A percentile compares a stretch with the other conserved stretches of the same genome.
Evolutionary conservation across 2,888 invertebrate species (phyloP).

Genomic region (Cryptus viduatorius): DNA sequence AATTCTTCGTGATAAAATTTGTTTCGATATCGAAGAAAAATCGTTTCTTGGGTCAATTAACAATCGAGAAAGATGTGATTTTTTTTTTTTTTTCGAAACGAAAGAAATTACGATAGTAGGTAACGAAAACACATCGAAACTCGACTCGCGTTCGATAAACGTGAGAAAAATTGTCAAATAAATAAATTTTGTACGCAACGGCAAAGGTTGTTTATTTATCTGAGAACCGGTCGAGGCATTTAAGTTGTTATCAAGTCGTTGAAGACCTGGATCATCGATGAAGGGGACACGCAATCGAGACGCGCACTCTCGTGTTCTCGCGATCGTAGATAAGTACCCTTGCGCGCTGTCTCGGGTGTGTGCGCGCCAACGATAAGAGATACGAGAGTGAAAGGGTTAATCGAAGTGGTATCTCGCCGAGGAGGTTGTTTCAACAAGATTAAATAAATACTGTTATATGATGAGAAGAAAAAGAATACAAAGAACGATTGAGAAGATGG

Average conservation of each 20-base stretch:
- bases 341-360: not conserved
- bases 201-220: not conserved
- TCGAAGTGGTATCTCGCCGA: conserved; percentile 29
- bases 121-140: not conserved
- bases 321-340: conserved; percentile 6
- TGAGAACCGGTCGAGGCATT: not conserved
- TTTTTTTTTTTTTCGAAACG: not conserved
- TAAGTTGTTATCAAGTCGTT: conserved; percentile 5
- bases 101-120: not conserved
- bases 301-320: conserved; percentile 32
- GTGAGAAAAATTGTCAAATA: not conserved
- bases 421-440: conserved; percentile 24
- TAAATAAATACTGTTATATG: conserved; percentile 24
- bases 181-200: not conserved
- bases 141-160: not conserved
- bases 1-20: too few relatives aligned
- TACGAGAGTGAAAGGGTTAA: conserved; percentile 44
- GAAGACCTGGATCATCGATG: not conserved
- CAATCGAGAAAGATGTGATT: too few relatives aligned
- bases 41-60: too few relatives aligned
- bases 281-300: conserved; percentile 7
- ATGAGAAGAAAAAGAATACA: conserved; percentile 8
- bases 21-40: too few relatives aligned
- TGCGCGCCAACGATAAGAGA: conserved; percentile 20
- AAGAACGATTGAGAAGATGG: conserved; percentile 26